Conservation (phyloP, 53 echinoderm and acorn worm species). For the Zoroaster sp. region DNA sequence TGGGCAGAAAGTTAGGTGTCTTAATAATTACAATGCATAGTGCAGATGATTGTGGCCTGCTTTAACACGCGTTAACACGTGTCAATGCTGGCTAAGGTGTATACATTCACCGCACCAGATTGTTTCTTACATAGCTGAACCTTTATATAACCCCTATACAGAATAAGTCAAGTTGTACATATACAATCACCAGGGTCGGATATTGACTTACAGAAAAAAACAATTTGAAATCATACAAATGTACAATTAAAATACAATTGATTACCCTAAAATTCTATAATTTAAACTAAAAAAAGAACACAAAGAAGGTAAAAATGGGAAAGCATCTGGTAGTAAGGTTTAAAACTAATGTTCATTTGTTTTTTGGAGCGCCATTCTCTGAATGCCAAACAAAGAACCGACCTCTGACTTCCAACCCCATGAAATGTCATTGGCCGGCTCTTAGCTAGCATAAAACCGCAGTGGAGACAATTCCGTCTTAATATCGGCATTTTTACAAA, state of each 20-base stretch:
- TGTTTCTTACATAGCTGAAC: background rate
- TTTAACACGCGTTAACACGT: too few relatives aligned
- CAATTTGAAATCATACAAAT: constrained; percentile 17
- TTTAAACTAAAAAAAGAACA: background rate
- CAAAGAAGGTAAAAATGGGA: background rate
- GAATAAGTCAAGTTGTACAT: constrained; percentile 29
- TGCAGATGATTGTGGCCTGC: too few relatives aligned
- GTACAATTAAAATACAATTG: constrained; percentile 53
- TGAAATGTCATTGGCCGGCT: too few relatives aligned
- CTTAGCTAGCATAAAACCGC: background rate
- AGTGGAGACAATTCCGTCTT: background rate
- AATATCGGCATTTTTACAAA: background rate
- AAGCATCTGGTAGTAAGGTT: background rate
- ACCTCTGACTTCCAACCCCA: background rate
- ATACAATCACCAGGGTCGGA: background rate
- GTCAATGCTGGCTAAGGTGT: too few relatives aligned
- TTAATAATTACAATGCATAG: too few relatives aligned
- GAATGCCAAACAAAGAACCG: background rate
- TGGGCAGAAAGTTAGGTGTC: too few relatives aligned
- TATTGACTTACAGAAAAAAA: constrained; percentile 24
- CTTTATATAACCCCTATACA: background rate
- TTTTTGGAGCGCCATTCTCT: background rate
- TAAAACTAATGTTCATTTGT: background rate
- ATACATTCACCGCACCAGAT: background rate
- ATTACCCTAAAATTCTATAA: constrained; percentile 34